Base-by-base conservation (phyloP, 2,797 vertebrate genomes). In the Sebastes minor region DNA sequence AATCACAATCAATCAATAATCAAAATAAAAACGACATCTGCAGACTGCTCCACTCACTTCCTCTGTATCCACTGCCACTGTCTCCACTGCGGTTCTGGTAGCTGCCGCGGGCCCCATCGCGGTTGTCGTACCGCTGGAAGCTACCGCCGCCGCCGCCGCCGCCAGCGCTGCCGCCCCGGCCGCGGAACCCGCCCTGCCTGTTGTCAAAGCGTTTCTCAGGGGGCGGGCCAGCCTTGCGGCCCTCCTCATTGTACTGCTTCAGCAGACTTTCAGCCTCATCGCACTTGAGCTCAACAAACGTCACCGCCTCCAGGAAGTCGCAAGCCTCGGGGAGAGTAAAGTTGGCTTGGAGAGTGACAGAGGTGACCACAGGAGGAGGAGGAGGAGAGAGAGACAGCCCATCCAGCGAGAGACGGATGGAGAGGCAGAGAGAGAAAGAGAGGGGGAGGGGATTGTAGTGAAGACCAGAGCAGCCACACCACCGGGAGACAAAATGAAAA, bases 201-300 rank as follows among this genome's bases (percentile, higher is more conserved):
- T 94, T 97, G 90, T 98, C 97, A 3, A 97, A 98, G 65, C 97
- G 97, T 77, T 98, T 98, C 3, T 98, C 97, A 0, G 97, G 97
- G 0, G 97, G 97, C 0, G 97, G 97, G 1, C 95, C 97, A 0
- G 97, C 97, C 86, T 95, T 97, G 52, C 96, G 96, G 30, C 97
- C 98, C 49, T 99, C 98, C 42, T 98, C 97, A 3, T 98, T 98
- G 95, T 99, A 99, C 74, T 97, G 96, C 72, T 96, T 97, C 83
- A 98, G 64, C 88, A 98, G 92, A 84, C 88, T 92, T 65, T 97
- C 96, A 0, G 97, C 97, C 67, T 98, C 97, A 0, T 97, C 97
- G 1, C 83, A 88, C 89, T 97, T 95, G 82, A 97, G 78, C 91
- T 99, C 98, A 1, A 91, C 42, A 74, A 94, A 97, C 18, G 93